phyloP scores from a whole-genome alignment of 2,113 vertebrate species.

The Nothocercus julius region DNA sequence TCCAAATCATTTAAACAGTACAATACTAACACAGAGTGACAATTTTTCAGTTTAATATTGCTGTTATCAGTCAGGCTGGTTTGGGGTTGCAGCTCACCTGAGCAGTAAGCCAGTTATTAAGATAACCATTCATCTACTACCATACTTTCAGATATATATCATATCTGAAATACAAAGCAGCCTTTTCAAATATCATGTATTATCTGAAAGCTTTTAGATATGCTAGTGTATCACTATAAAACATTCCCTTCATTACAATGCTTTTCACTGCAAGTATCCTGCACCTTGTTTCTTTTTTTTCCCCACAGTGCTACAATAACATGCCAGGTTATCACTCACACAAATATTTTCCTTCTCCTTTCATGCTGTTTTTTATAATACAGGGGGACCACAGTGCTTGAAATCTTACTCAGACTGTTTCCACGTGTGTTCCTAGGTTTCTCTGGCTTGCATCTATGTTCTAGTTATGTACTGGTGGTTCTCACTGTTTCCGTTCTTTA shows the following conservation, averaged over 20 bases:
- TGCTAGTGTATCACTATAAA: background rate
- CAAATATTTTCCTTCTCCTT: background rate
- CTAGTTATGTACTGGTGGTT: background rate
- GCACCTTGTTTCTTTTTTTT: background rate
- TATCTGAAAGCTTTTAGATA: background rate
- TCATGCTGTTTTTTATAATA: background rate
- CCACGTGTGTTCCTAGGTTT: background rate
- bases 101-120: background rate
- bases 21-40: background rate
- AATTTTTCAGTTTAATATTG: background rate
- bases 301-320: background rate
- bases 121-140: background rate
- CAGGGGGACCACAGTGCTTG: rapidly evolving
- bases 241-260: background rate
- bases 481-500: background rate
- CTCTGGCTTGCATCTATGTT: rapidly evolving
- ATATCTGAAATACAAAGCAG: background rate
- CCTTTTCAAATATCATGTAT: background rate
- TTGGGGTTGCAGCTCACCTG: background rate
- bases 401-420: background rate
- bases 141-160: rapidly evolving
- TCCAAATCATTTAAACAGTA: background rate
- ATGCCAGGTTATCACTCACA: background rate
- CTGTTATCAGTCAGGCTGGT: background rate
- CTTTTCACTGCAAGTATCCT: background rate